Evolutionary conservation across 2,797 vertebrate species (phyloP).

Genomic region (Danio kyathit): DNA sequence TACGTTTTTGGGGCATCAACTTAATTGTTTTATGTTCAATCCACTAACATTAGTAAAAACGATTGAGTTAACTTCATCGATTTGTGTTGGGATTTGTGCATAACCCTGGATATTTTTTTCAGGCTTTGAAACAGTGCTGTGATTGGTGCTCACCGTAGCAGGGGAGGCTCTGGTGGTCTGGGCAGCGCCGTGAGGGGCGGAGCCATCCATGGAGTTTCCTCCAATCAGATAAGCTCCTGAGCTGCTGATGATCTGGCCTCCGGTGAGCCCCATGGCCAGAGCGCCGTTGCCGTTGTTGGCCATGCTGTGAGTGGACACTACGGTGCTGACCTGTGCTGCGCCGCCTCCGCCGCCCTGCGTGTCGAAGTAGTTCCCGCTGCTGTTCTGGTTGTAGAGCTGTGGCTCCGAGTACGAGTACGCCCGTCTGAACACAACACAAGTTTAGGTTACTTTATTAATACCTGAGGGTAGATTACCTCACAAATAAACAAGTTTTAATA

Average conservation of each 20-base stretch:
- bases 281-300: conserved; percentile 90
- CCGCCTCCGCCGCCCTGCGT: conserved; percentile 78
- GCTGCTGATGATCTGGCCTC: conserved; percentile 92
- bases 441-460: no score
- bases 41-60: no score
- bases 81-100: no score
- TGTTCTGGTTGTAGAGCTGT: conserved; percentile 93
- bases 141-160: conserved; percentile 87
- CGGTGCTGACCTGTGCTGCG: conserved; percentile 91
- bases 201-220: conserved; percentile 89
- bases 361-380: conserved; percentile 92
- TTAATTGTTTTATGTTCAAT: no score
- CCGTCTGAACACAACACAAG: conserved; percentile 78
- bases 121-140: no score
- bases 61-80: no score
- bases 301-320: conserved; percentile 89
- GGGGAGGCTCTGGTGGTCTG: conserved; percentile 95
- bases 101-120: no score
- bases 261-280: conserved; percentile 91
- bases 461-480: no score
- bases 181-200: conserved; percentile 86
- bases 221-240: conserved; percentile 91
- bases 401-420: conserved; percentile 93
- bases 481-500: no score
- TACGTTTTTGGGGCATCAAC: no score